Evolutionary conservation across 2,888 invertebrate genomes (phyloP), one percentile per base, ranked within the genome.

Genomic region (Drymonia ruficornis): DNA sequence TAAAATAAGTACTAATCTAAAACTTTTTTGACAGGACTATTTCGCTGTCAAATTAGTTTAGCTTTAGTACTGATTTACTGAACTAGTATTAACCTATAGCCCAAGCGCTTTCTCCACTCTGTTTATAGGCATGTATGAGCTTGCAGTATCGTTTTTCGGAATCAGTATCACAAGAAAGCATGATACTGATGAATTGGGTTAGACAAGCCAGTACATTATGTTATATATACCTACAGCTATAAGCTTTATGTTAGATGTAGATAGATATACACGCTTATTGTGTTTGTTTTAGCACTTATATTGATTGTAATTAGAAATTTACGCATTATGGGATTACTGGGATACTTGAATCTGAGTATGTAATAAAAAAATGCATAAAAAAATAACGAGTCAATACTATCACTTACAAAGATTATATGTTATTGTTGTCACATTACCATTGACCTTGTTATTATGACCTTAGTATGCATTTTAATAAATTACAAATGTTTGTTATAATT

Each of bases 41-140:
- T 23, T 23, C 23, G 23, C 23, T 23, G 23, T 23, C 11, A 31
- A 31, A 3, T n/a, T 42, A 42, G 19, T 42, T 42, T 18, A 42
- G 12, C 18, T 11, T 42, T 18, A 19, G 12, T 6, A n/a, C 40
- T 40, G 1, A 6, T n/a, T 4, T 40, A 40, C 7, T 42, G 18
- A 18, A 6, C n/a, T 4, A 42, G 51, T 44, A 29, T 53, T 15
- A 50, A 23, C 40, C 44, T 19, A 42, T 42, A 12, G 29, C 29
- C 13, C 12, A 18, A 42, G 18, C 36, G 36, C 36, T 11, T 36
- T 36, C 36, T 36, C 16, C 7, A 40, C 64, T 76, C 76, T 78
- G 67, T 79, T 84, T 78, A 61, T 89, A 90, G 90, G 88, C 79
- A 81, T 89, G 56, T 88, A 84, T 83, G 80, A 84, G 66, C 80